These are phyloP conservation scores for Heliconius congener DNA, from an alignment of 1,140 invertebrate genomes.

Conservation along the genomic window DNA sequence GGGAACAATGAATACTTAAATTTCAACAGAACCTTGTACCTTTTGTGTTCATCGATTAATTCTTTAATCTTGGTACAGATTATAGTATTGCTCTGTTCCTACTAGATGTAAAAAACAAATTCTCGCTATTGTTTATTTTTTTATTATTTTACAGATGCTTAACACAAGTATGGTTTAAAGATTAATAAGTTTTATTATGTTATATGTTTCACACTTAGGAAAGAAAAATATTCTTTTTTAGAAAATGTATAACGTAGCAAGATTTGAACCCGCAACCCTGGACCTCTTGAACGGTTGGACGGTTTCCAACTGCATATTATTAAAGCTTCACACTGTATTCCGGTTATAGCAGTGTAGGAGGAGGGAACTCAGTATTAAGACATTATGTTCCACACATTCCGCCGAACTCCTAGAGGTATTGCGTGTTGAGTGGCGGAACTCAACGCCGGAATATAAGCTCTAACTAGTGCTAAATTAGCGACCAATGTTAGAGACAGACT, in stretches of 20 bases:
- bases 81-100: not conserved
- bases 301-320: no score
- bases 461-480: not conserved
- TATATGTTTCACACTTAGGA: no score
- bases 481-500: not conserved
- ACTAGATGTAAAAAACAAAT: not conserved
- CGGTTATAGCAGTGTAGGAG: no score
- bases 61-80: conserved; percentile 5
- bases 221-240: no score
- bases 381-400: no score
- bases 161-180: not conserved
- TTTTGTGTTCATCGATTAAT: conserved; percentile 1
- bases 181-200: not conserved
- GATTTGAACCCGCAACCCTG: no score
- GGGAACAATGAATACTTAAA: conserved; percentile 45
- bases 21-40: conserved; percentile 44
- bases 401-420: no score
- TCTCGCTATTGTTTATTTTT: not conserved
- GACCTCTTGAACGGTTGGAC: no score
- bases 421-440: no score
- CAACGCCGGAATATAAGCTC: not conserved
- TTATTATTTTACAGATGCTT: not conserved
- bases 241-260: no score
- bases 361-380: no score
- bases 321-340: no score